Conservation (phyloP, 2,797 vertebrate genomes). For the Oryzias sinensis region DNA sequence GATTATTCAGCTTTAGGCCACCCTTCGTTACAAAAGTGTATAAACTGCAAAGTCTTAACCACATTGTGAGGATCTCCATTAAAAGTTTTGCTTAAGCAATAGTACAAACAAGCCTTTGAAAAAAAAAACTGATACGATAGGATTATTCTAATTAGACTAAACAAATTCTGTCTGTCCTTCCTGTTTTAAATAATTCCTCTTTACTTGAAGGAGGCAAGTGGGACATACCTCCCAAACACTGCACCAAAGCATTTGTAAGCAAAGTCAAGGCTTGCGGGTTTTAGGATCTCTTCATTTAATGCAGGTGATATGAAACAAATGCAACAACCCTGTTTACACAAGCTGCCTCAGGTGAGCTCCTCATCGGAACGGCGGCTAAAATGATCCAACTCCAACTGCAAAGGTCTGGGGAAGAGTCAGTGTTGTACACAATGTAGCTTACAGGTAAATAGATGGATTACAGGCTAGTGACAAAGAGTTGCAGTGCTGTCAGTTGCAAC, state of each 20-base stretch:
- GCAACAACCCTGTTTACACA: slow-evolving; percentile 83
- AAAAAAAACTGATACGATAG: not conserved
- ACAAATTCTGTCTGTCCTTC: not conserved
- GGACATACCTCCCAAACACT: slow-evolving; percentile 12
- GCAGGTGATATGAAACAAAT: slow-evolving; percentile 85
- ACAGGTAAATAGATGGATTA: slow-evolving; percentile 78
- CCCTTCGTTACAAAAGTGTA: slow-evolving; percentile 5
- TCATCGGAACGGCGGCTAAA: slow-evolving; percentile 69
- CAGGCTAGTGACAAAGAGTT: slow-evolving; percentile 70
- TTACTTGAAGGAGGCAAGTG: not conserved
- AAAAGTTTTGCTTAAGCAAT: not conserved
- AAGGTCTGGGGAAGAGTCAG: slow-evolving; percentile 76
- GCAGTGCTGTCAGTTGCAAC: slow-evolving; percentile 63
- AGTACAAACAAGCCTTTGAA: not conserved
- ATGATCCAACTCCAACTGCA: slow-evolving; percentile 73
- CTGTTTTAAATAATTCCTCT: not conserved
- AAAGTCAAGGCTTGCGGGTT: slow-evolving; percentile 71
- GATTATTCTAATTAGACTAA: slow-evolving; percentile 22
- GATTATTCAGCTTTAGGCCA: slow-evolving; percentile 64
- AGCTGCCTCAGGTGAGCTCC: slow-evolving; percentile 69
- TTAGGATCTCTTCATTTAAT: slow-evolving; percentile 82
- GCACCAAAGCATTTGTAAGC: slow-evolving; percentile 43
- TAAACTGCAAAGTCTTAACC: slow-evolving; percentile 33
- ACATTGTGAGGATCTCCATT: slow-evolving; percentile 15
- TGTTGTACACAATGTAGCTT: slow-evolving; percentile 80